These are phyloP conservation scores for Trachelus troglodyta DNA, from an alignment of 2,888 invertebrate genomes.

Conservation along the genomic window DNA sequence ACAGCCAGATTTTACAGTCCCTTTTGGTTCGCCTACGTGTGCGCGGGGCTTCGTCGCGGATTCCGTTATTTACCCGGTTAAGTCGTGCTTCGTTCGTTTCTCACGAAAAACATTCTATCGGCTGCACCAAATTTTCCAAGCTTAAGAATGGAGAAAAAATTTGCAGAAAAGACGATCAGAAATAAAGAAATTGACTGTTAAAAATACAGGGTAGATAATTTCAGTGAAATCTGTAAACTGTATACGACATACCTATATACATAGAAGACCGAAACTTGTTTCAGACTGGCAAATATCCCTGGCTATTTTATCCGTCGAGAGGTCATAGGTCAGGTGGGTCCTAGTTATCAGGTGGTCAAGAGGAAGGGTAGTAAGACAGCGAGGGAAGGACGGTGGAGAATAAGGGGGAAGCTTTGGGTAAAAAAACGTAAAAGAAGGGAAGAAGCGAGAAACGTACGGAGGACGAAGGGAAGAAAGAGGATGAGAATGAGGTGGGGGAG, in stretches of 20 bases:
- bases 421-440: slow-evolving; percentile 6
- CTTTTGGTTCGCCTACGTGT: slow-evolving; percentile 35
- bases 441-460: slow-evolving; percentile 1
- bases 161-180: accelerated
- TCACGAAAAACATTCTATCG: too few relatives aligned
- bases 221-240: too few relatives aligned
- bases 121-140: too few relatives aligned
- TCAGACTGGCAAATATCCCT: slow-evolving; percentile 51
- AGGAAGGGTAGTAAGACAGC: slow-evolving; percentile 19
- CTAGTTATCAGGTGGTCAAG: slow-evolving; percentile 3
- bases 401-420: slow-evolving; percentile 1
- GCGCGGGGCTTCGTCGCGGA: slow-evolving; percentile 47
- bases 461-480: slow-evolving; percentile 18
- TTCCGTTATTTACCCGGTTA: slow-evolving; percentile 44
- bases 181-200: too few relatives aligned
- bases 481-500: slow-evolving; percentile 27
- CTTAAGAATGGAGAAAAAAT: too few relatives aligned
- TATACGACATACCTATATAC: too few relatives aligned
- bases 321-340: slow-evolving; percentile 42
- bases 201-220: too few relatives aligned
- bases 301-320: slow-evolving; percentile 47
- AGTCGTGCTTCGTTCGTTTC: neutral
- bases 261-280: slow-evolving; percentile 23
- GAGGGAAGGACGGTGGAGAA: neutral
- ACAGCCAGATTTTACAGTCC: slow-evolving; percentile 35